Evolutionary conservation across 2,888 invertebrate genomes (phyloP).

Genomic region (Diabrotica balteata): DNA sequence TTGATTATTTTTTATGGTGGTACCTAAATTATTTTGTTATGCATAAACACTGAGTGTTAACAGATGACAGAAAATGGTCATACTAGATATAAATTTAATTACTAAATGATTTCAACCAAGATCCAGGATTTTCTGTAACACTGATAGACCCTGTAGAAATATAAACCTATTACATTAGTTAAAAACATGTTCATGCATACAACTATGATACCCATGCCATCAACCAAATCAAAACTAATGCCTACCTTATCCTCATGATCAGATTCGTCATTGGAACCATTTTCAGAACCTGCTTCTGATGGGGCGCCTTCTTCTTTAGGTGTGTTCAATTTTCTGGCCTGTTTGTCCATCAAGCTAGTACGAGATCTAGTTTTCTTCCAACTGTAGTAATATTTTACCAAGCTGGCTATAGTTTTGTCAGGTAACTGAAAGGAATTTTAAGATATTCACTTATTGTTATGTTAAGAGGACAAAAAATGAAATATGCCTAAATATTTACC

Average conservation of each 20-base stretch:
- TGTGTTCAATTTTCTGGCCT: slow-evolving; percentile 72
- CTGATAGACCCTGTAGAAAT: too few species aligned
- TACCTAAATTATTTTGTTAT: too few species aligned
- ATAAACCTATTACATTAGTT: too few species aligned
- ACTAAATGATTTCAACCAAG: too few species aligned
- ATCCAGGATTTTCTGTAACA: too few species aligned
- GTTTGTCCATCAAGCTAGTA: slow-evolving; percentile 91
- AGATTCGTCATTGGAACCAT: slow-evolving; percentile 84
- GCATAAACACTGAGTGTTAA: too few species aligned
- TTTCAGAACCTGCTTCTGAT: slow-evolving; percentile 84
- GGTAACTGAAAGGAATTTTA: slow-evolving; percentile 73
- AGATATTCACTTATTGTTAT: too few species aligned
- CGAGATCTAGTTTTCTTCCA: slow-evolving; percentile 97
- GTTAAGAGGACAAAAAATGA: too few species aligned
- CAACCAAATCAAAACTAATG: slow-evolving; percentile 11
- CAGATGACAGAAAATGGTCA: too few species aligned
- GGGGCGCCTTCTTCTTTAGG: slow-evolving; percentile 72
- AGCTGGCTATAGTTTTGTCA: slow-evolving; percentile 93
- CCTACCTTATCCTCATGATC: slow-evolving; percentile 91
- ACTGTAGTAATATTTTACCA: slow-evolving; percentile 97
- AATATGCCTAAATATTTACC: slow-evolving; percentile 66
- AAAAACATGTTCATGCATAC: too few species aligned
- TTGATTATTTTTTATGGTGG: too few species aligned
- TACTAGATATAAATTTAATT: too few species aligned
- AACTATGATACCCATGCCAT: not conserved